Percentiles rank a stretch among this genome's conserved stretches.
phyloP scores from a whole-genome alignment of 2,797 vertebrate genomes.

The Sebastolobus altivelis region DNA sequence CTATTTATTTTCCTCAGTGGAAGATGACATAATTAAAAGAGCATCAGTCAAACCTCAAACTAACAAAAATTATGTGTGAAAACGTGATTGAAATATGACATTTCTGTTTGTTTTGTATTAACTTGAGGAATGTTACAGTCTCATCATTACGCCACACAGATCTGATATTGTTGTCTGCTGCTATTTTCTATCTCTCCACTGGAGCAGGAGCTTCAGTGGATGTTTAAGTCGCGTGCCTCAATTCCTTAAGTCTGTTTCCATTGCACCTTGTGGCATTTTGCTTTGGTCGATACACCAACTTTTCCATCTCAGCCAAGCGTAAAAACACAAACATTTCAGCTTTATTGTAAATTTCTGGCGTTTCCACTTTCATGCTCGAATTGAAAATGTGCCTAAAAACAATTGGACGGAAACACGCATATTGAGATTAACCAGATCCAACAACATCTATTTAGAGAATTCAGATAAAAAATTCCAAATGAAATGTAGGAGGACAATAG shows the following conservation, averaged over 20 bases:
- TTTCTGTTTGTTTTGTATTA: neutral
- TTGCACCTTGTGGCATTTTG: neutral
- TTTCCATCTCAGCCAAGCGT: neutral
- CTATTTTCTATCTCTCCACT: neutral
- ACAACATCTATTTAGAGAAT: neutral
- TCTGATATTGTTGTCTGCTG: neutral
- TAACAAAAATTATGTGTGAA: neutral
- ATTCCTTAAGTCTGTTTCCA: neutral
- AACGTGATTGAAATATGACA: neutral
- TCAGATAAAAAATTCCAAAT: neutral
- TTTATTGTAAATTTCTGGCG: too few species aligned
- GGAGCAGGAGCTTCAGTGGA: too few species aligned
- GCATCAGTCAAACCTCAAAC: neutral
- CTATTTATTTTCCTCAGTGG: slow-evolving; percentile 1
- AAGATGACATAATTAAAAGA: neutral
- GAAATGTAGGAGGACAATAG: neutral
- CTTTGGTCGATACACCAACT: neutral
- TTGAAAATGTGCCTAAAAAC: neutral
- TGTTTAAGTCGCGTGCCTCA: too few species aligned
- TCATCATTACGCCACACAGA: neutral
- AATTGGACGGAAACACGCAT: neutral
- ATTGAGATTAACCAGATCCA: neutral
- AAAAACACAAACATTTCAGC: neutral
- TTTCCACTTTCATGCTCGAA: neutral
- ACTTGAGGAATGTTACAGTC: neutral